These are phyloP conservation scores for Drepanosiphum platanoidis DNA, from an alignment of 2,888 invertebrate species.

Conservation along the genomic window DNA sequence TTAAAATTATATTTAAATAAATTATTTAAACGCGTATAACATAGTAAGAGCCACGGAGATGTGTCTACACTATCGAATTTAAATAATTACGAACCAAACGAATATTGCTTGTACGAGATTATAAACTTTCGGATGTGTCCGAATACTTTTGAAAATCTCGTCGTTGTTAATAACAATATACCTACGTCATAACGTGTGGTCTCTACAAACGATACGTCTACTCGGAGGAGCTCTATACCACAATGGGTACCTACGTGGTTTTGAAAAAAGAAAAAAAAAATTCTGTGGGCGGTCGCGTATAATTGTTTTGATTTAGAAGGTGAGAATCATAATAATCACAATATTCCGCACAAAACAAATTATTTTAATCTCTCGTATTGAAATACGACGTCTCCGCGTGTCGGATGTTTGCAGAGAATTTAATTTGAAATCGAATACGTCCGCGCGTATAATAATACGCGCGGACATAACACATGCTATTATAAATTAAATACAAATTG, in stretches of 20 bases:
- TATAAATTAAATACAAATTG: no score
- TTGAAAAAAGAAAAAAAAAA: not conserved
- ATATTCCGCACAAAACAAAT: not conserved
- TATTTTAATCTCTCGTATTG: not conserved
- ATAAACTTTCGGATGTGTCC: not conserved
- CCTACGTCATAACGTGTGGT: not conserved
- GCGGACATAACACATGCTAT: no score
- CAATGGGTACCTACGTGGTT: no score
- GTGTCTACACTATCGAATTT: not conserved
- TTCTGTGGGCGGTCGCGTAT: not conserved
- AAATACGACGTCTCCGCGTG: not conserved
- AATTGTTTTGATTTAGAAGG: not conserved
- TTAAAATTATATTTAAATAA: not conserved
- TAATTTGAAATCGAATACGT: not conserved
- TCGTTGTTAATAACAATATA: no score
- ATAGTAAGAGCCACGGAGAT: no score
- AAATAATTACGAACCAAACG: not conserved
- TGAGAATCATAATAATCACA: not conserved
- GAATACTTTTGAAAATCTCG: not conserved
- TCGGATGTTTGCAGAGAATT: not conserved
- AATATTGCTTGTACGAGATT: not conserved
- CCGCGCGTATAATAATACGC: not conserved
- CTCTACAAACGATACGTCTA: not conserved
- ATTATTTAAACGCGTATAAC: no score
- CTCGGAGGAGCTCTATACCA: not conserved